These are phyloP conservation scores for Sinella curviseta DNA, from an alignment of 1,140 invertebrate species.

Conservation along the genomic window DNA sequence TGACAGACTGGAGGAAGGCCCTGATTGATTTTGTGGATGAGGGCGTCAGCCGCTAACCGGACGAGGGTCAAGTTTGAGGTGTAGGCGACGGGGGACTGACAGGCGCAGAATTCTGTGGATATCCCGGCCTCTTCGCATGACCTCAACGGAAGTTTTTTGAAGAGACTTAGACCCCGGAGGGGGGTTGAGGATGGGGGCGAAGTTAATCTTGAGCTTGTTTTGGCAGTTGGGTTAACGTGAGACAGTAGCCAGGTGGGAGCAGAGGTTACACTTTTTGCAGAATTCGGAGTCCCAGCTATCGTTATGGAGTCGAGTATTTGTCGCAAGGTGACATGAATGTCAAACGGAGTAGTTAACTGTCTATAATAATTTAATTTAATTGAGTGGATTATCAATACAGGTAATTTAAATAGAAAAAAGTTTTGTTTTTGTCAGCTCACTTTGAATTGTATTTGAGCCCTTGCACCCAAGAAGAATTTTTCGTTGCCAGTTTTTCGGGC, in stretches of 20 bases:
- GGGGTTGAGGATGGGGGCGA: background rate
- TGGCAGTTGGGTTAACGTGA: background rate
- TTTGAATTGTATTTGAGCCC: conserved; percentile 55
- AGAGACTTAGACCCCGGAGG: conserved; percentile 32
- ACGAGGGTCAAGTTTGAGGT: conserved; percentile 11
- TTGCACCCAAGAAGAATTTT: conserved; percentile 52
- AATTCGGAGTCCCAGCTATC: background rate
- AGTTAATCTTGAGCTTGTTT: background rate
- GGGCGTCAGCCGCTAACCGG: background rate
- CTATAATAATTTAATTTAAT: conserved; percentile 24
- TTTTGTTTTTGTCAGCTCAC: background rate
- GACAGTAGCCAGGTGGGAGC: too few species aligned
- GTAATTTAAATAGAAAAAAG: background rate
- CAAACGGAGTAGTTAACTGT: conserved; percentile 39
- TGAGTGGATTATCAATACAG: background rate
- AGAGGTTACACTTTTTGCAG: background rate
- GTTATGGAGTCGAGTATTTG: conserved; percentile 23
- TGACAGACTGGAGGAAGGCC: conserved; percentile 23
- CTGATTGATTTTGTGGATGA: conserved; percentile 36
- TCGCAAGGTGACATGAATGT: conserved; percentile 38
- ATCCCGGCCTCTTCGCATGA: conserved; percentile 39
- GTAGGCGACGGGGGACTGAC: conserved; percentile 18
- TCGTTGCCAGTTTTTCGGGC: conserved; percentile 35
- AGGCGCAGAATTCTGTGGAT: conserved; percentile 36
- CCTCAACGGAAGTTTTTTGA: conserved; percentile 15